Conservation (phyloP, 1,140 invertebrate species). For the Monomorium pharaonis region DNA sequence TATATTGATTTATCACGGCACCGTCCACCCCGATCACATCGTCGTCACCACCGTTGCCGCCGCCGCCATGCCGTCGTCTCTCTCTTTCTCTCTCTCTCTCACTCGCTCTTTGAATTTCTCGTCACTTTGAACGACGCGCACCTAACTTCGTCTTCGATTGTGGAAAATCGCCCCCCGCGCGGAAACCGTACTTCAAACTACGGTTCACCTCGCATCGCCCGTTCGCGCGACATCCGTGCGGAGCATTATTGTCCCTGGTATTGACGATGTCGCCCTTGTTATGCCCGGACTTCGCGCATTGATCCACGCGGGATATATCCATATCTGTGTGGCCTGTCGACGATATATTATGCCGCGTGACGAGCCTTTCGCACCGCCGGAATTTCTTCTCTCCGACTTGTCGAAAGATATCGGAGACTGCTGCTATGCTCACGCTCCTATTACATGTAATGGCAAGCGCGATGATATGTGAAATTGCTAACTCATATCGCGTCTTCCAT, state of each 20-base stretch:
- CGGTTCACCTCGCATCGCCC: slow-evolving; percentile 45
- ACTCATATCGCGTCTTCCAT: background rate
- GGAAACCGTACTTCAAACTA: slow-evolving; percentile 45
- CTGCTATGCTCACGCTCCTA: background rate
- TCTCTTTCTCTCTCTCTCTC: too few relatives aligned
- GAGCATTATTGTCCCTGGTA: slow-evolving; percentile 48
- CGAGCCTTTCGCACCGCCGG: background rate
- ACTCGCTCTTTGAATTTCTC: slow-evolving; percentile 45
- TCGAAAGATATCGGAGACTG: background rate
- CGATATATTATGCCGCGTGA: slow-evolving; percentile 34
- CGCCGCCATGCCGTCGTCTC: background rate
- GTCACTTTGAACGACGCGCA: slow-evolving; percentile 33
- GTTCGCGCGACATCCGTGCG: slow-evolving; percentile 31
- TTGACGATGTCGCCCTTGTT: slow-evolving; percentile 54
- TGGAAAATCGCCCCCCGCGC: slow-evolving; percentile 21
- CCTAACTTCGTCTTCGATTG: slow-evolving; percentile 47
- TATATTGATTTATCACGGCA: slow-evolving; percentile 82
- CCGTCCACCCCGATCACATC: slow-evolving; percentile 42
- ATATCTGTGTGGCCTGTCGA: slow-evolving; percentile 24
- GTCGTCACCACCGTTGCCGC: background rate
- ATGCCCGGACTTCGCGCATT: slow-evolving; percentile 37
- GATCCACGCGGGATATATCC: slow-evolving; percentile 46
- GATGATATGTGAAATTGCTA: background rate
- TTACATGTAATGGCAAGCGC: background rate
- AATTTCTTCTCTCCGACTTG: slow-evolving; percentile 33